Conservation (phyloP, 2,888 invertebrate species). For the Aphodius granarius region DNA sequence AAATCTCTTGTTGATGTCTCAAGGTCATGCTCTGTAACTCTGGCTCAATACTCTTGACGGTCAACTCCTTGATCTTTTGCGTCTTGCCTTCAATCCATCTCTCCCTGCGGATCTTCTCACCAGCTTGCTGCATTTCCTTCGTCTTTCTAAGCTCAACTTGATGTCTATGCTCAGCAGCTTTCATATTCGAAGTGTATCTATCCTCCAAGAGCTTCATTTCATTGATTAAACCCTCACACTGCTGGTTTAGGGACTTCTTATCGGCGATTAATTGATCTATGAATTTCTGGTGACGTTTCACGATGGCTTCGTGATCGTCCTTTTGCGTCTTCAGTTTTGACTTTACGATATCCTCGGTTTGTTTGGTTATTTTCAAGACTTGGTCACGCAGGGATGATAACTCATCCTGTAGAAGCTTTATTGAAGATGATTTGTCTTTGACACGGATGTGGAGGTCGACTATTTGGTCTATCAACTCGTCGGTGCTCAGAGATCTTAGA, state of each 20-base stretch:
- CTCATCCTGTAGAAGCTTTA: slow-evolving; percentile 63
- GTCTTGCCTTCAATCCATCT: slow-evolving; percentile 84
- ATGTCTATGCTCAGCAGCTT: slow-evolving; percentile 73
- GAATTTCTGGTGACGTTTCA: slow-evolving; percentile 79
- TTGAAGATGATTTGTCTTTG: slow-evolving; percentile 63
- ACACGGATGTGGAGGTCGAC: slow-evolving; percentile 63
- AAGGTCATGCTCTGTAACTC: slow-evolving; percentile 80
- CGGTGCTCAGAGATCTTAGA: slow-evolving; percentile 59
- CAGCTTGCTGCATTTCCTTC: slow-evolving; percentile 75
- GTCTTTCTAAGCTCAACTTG: slow-evolving; percentile 73
- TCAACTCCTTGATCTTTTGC: slow-evolving; percentile 84
- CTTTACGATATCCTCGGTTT: slow-evolving; percentile 51
- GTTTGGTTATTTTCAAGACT: slow-evolving; percentile 49
- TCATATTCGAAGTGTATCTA: slow-evolving; percentile 65
- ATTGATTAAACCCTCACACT: slow-evolving; percentile 69
- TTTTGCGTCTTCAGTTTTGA: slow-evolving; percentile 61
- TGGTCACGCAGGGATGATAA: slow-evolving; percentile 61
- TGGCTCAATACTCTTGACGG: slow-evolving; percentile 84
- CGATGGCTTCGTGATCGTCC: slow-evolving; percentile 71
- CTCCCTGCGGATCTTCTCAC: slow-evolving; percentile 74
- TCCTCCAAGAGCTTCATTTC: slow-evolving; percentile 68
- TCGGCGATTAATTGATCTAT: slow-evolving; percentile 81
- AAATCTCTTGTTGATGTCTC: slow-evolving; percentile 65
- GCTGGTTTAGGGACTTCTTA: slow-evolving; percentile 75
- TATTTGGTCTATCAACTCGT: slow-evolving; percentile 64